phyloP scores from a whole-genome alignment of 2,113 vertebrate species.

The Lepus americanus region DNA sequence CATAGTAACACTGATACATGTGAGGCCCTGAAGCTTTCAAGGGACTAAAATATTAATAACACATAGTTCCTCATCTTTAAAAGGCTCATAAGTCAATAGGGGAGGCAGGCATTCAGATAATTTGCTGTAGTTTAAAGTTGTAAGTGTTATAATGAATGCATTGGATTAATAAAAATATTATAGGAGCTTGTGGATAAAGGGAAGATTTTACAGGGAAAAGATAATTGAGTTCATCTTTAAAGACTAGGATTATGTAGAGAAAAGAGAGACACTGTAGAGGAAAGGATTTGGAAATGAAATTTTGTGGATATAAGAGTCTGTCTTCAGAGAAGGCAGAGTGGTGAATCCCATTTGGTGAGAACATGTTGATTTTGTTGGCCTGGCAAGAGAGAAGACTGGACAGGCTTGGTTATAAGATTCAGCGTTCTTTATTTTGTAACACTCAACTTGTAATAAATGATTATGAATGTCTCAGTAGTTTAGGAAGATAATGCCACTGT shows the following conservation, averaged over 20 bases:
- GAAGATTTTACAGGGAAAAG: background rate
- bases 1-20: too few relatives aligned
- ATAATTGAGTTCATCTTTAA: background rate
- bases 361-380: background rate
- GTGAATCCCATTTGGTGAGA: accelerated
- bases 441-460: background rate
- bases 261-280: background rate
- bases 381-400: background rate
- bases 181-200: background rate
- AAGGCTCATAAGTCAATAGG: background rate
- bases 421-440: background rate
- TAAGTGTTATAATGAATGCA: background rate
- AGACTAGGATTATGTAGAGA: background rate
- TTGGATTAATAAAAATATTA: background rate
- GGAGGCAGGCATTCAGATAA: background rate
- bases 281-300: background rate
- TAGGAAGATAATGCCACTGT: background rate
- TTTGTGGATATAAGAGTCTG: accelerated
- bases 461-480: background rate
- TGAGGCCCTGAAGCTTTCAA: background rate
- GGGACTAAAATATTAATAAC: background rate
- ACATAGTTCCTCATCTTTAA: background rate
- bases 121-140: background rate
- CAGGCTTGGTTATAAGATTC: background rate
- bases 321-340: background rate